Base-by-base conservation (phyloP, 1,140 invertebrate species). In the Oryctes rhinoceros region DNA sequence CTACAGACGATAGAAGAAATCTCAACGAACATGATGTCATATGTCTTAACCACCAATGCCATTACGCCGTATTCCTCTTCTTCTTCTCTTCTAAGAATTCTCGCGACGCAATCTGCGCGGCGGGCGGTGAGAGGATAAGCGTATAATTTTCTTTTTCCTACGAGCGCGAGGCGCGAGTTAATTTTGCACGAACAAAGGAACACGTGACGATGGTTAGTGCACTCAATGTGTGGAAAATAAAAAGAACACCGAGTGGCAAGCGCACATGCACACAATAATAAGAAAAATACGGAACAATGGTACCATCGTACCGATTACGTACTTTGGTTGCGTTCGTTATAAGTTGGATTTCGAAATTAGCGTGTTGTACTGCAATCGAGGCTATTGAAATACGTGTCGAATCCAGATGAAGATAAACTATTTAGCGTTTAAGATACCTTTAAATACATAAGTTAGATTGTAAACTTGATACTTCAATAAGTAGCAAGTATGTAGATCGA, bases 291-390 rank as follows among this genome's bases (percentile, higher is more conserved):
- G 18, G 37, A 71, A 59, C 65, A 71, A 71, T 71, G 65, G 65
- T 71, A 24, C 35, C 65, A 71, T 71, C 20, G 20, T 5, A 62
- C 7, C 53, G 15, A 62, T 44, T 59, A 18, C 53, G 53, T n/a
- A 18, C 53, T 20, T 13, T 9, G 65, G 65, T 24, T 20, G 24
- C 35, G 9, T 35, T 71, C 9, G 65, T 24, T 24, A 71, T 71
- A 71, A 35, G 35, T 71, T 30, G 37, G 11, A 71, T 71, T 71
- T 71, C 65, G 65, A 71, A 71, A 71, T 71, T 71, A n/a, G 53
- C 18, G 18, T 49, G 9, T n/a, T 18, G n/a, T 59, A 18, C 18
- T 59, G 53, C 5, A n/a, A 18, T 59, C 1, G 53, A 18, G 15
- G 15, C 53, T 59, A 6, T 4, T 59, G 53, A 59, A 59, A 59